Evolutionary conservation across 1,140 invertebrate species (phyloP).

Genomic region (Papilio glaucus): DNA sequence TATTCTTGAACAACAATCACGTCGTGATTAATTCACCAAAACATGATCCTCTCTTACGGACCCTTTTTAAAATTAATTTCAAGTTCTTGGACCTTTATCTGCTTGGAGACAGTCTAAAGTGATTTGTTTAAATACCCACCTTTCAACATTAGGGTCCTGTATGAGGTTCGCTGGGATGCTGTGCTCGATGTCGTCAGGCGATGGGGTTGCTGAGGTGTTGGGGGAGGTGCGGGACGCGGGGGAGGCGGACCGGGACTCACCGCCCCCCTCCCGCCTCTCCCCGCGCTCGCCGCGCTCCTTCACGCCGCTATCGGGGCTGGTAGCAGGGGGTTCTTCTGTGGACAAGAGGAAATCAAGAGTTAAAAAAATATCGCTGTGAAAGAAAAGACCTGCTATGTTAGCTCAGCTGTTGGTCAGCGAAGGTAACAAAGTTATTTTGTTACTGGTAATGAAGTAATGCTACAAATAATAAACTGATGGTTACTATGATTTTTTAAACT

Average conservation of each 20-base stretch:
- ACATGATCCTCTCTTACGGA: too few species aligned
- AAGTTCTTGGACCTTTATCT: too few species aligned
- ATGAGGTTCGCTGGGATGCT: slow-evolving; percentile 83
- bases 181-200: slow-evolving; percentile 79
- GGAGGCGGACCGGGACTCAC: slow-evolving; percentile 56
- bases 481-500: too few species aligned
- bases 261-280: slow-evolving; percentile 58
- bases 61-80: too few species aligned
- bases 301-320: slow-evolving; percentile 76
- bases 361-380: slow-evolving; percentile 25
- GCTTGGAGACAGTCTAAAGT: too few species aligned
- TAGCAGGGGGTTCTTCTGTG: slow-evolving; percentile 72
- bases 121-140: too few species aligned
- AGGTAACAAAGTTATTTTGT: background rate
- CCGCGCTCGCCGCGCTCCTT: slow-evolving; percentile 70
- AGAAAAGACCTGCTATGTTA: background rate
- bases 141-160: slow-evolving; percentile 81
- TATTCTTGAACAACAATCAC: too few species aligned
- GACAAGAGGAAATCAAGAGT: slow-evolving; percentile 55
- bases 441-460: too few species aligned
- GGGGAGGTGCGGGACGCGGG: slow-evolving; percentile 66
- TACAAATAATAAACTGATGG: too few species aligned
- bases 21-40: too few species aligned
- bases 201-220: slow-evolving; percentile 50
- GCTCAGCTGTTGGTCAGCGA: background rate